Percentiles rank a stretch among this genome's conserved stretches.
These are phyloP conservation scores for Hirtodrosophila duncani DNA, from an alignment of 2,888 invertebrate genomes.

Conservation along the genomic window DNA sequence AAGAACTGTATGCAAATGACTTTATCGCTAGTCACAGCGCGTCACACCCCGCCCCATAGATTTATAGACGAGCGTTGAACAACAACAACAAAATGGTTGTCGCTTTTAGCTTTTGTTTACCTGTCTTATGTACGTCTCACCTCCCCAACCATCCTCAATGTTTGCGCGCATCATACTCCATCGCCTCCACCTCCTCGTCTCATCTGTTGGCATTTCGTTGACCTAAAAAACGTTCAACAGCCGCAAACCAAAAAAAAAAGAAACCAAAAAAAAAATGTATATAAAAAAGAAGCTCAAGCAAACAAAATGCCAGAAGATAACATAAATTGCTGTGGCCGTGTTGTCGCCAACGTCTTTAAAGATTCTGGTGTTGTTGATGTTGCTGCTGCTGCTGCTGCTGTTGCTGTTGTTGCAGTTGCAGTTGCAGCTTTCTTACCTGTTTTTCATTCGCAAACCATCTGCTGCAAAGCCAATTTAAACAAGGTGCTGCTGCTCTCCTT, in stretches of 20 bases:
- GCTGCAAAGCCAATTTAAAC: conserved; percentile 23
- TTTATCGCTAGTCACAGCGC: conserved; percentile 58
- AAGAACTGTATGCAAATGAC: conserved; percentile 71
- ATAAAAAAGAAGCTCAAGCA: conserved; percentile 17
- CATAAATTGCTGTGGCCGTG: conserved; percentile 57
- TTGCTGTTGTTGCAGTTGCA: conserved; percentile 34
- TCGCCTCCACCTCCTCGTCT: conserved; percentile 22
- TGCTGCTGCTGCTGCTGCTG: conserved; percentile 20
- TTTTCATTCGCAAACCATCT: conserved; percentile 10
- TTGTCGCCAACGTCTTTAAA: conserved; percentile 44
- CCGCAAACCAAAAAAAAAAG: conserved; percentile 40
- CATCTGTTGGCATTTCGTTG: conserved; percentile 66
- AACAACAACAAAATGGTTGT: conserved; percentile 40
- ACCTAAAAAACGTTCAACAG: conserved; percentile 69
- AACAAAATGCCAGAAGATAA: conserved; percentile 59
- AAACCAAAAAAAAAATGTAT: conserved; percentile 8
- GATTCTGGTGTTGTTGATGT: conserved; percentile 37
- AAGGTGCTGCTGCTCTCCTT: conserved; percentile 6
- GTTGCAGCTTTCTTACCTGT: conserved; percentile 53
- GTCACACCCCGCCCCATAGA: conserved; percentile 20
- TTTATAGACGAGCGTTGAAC: conserved; percentile 45
- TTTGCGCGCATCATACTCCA: conserved; percentile 57
- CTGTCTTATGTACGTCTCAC: conserved; percentile 42
- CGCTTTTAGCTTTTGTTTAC: conserved; percentile 46
- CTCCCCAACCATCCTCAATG: conserved; percentile 22